Evolutionary conservation across 2,113 vertebrate species (phyloP).

Genomic region (Chaetodon trifascialis): DNA sequence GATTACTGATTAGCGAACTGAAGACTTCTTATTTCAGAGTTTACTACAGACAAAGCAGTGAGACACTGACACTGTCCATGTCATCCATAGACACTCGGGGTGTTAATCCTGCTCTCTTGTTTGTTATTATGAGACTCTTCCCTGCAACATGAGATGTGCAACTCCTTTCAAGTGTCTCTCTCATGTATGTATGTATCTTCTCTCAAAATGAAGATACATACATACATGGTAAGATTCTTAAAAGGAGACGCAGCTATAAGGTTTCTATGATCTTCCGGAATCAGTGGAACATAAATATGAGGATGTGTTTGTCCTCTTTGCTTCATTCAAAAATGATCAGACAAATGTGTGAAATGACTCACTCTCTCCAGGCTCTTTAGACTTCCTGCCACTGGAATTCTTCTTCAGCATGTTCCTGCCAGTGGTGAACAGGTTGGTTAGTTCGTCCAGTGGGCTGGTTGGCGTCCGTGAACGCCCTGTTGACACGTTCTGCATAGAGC

Average conservation of each 20-base stretch:
- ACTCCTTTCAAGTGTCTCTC: not conserved
- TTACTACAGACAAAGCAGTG: conserved; percentile 5
- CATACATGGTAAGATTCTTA: not conserved
- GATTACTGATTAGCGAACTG: not conserved
- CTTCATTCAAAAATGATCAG: not conserved
- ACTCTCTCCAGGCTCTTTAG: conserved; percentile 96
- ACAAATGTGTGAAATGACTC: conserved; percentile 77
- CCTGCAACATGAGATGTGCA: no score
- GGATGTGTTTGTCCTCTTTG: conserved; percentile 6
- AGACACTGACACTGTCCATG: not conserved
- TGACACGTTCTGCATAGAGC: conserved; percentile 89
- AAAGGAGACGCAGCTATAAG: not conserved
- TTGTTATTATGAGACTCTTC: conserved; percentile 20
- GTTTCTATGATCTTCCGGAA: not conserved
- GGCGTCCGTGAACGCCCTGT: conserved; percentile 91
- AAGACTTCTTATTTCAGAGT: not conserved
- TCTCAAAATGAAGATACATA: not conserved
- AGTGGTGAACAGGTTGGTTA: conserved; percentile 97
- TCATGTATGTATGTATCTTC: no score
- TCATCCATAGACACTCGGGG: not conserved
- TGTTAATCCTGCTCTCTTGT: not conserved
- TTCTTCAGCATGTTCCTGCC: conserved; percentile 96
- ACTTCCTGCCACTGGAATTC: conserved; percentile 93
- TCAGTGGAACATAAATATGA: not conserved
- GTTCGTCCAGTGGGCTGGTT: conserved; percentile 97